Evolutionary conservation across 2,888 invertebrate genomes (phyloP).

Genomic region (Meghimatium bilineatum): DNA sequence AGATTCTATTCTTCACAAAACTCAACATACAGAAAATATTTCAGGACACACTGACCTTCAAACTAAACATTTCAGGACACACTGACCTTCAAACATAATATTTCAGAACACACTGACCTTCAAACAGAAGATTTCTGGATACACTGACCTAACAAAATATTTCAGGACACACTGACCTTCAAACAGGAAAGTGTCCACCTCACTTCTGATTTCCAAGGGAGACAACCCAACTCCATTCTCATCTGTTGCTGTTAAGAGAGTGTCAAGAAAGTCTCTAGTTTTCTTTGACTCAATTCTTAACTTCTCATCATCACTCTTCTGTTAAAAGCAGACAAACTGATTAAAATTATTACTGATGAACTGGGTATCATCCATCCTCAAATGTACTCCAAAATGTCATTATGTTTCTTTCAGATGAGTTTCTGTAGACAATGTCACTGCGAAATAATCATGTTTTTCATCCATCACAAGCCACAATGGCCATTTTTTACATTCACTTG

Average conservation of each 20-base stretch:
- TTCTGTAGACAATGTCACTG: too few relatives aligned
- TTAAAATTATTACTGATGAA: background rate
- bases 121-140: too few relatives aligned
- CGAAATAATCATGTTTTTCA: too few relatives aligned
- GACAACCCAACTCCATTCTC: constrained; percentile 65
- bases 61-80: too few relatives aligned
- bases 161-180: constrained; percentile 55
- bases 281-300: background rate
- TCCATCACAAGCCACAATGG: too few relatives aligned
- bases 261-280: constrained; percentile 56
- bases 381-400: background rate
- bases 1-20: too few relatives aligned
- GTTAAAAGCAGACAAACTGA: background rate
- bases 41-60: too few relatives aligned
- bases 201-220: constrained; percentile 64
- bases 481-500: too few relatives aligned
- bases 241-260: constrained; percentile 62
- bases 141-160: too few relatives aligned
- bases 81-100: too few relatives aligned
- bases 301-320: constrained; percentile 37
- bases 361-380: background rate
- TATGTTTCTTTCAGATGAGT: background rate
- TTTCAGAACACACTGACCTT: too few relatives aligned
- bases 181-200: constrained; percentile 69
- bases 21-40: too few relatives aligned